Conservation (phyloP, 2,113 vertebrate genomes). For the Tetraodon nigroviridis region DNA sequence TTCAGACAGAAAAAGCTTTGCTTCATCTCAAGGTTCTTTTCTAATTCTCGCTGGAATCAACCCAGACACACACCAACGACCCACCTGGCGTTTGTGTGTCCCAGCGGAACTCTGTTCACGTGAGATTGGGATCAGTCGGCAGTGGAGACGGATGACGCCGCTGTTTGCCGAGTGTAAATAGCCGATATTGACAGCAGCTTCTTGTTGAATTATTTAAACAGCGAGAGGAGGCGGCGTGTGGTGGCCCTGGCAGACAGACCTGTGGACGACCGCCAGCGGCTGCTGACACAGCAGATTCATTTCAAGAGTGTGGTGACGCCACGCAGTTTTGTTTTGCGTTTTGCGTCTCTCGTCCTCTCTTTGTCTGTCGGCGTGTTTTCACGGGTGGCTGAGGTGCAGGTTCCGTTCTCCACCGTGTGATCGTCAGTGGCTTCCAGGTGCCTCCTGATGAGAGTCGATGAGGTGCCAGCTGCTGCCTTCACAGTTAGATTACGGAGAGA, state of each 20-base stretch:
- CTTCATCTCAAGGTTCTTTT: too few species aligned
- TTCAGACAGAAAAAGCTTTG: too few species aligned
- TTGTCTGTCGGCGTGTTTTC: too few species aligned
- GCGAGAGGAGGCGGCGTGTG: conserved; percentile 16
- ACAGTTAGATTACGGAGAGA: conserved; percentile 51
- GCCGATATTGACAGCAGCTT: conserved; percentile 30
- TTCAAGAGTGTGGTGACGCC: conserved; percentile 51
- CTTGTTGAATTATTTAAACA: conserved; percentile 51
- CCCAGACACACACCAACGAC: too few species aligned
- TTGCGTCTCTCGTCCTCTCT: too few species aligned
- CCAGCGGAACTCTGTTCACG: background rate
- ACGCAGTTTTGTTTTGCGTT: conserved; percentile 43
- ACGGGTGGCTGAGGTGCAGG: too few species aligned
- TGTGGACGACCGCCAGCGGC: conserved; percentile 11
- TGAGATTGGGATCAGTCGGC: too few species aligned
- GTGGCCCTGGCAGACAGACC: conserved; percentile 31
- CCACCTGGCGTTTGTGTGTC: background rate
- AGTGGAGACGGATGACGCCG: background rate
- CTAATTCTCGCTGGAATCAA: too few species aligned
- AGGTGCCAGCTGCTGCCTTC: conserved; percentile 21
- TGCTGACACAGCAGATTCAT: conserved; percentile 26
- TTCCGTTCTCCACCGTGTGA: background rate
- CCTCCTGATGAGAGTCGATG: conserved; percentile 40
- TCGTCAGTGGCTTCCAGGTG: conserved; percentile 43
- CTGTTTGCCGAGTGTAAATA: conserved; percentile 12